Evolutionary conservation across 2,888 invertebrate genomes (phyloP), one percentile per base, ranked within the genome.

Genomic region (Limnephilus rhombicus): DNA sequence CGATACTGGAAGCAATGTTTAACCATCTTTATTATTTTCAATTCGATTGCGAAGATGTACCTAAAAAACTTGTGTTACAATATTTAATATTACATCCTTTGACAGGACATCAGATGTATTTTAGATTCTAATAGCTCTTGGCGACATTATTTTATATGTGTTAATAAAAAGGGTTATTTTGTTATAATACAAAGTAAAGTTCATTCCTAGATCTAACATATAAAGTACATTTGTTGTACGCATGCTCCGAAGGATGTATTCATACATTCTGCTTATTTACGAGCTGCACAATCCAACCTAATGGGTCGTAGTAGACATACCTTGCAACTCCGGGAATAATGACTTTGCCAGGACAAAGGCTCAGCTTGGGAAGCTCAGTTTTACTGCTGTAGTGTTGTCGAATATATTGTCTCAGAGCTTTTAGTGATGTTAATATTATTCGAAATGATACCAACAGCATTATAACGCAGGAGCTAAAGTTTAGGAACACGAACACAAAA

Each of bases 371-470:
- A 81, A 87, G 91, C 86, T 87, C 80, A 87, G 45, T n/a, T 53
- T 53, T 53, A 45, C 80, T 87, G 83, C 81, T 49, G 37, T 34
- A 49, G 15, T 80, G 82, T 91, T 93, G 93, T 93, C 88, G 87
- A 83, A 89, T 92, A 93, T 91, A 93, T 90, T 89, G 91, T 89
- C 82, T 83, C 90, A 49, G 88, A 86, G 92, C 91, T 92, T 91
- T 90, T 88, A 90, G 85, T 87, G 91, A 91, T 81, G 93, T 91
- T 92, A 93, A 92, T 49, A 15, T 93, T 49, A 15, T 93, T 93
- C 88, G n/a, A 91, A 91, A 90, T 80, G 18, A 92, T 91, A 85
- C 88, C 49, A 68, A n/a, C 68, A n/a, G 9, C 2, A 11, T 45
- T 12, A 11, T 45, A 45, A 45, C 12, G 45, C 45, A 45, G 68